phyloP scores from a whole-genome alignment of 2,113 vertebrate species.

The Proterorhinus semilunaris region DNA sequence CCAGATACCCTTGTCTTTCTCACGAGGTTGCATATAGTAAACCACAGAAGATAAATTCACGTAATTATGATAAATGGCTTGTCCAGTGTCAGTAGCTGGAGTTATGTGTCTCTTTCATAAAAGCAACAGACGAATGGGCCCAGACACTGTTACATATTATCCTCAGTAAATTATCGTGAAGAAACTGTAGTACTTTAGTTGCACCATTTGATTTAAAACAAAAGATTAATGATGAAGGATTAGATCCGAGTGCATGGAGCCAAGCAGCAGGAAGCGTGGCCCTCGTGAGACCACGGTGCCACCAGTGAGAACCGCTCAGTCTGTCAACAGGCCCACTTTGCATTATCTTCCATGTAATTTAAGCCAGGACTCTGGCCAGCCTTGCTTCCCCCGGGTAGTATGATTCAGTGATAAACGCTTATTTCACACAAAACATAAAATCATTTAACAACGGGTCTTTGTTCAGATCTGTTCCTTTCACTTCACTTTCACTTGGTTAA shows the following conservation, averaged over 20 bases:
- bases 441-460: neutral
- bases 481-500: neutral
- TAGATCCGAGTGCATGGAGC: constrained; percentile 23
- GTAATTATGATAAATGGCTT: neutral
- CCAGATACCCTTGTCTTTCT: constrained; percentile 37
- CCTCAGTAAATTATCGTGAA: constrained; percentile 1
- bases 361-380: constrained; percentile 26
- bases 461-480: neutral
- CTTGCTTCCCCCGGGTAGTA: constrained; percentile 24
- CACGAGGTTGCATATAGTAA: constrained; percentile 36
- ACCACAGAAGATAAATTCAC: constrained; percentile 34
- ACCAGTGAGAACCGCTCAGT: constrained; percentile 42
- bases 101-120: neutral
- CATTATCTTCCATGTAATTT: constrained; percentile 57
- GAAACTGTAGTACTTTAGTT: constrained; percentile 10
- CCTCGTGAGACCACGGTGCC: constrained; percentile 38
- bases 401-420: constrained; percentile 24
- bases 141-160: constrained; percentile 26
- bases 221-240: constrained; percentile 26
- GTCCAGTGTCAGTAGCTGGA: neutral
- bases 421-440: constrained; percentile 2
- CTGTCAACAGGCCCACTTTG: constrained; percentile 45
- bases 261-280: constrained; percentile 22
- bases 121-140: constrained; percentile 10
- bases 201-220: constrained; percentile 9